phyloP scores from a whole-genome alignment of 2,888 invertebrate genomes.

The Synergus gifuensis region DNA sequence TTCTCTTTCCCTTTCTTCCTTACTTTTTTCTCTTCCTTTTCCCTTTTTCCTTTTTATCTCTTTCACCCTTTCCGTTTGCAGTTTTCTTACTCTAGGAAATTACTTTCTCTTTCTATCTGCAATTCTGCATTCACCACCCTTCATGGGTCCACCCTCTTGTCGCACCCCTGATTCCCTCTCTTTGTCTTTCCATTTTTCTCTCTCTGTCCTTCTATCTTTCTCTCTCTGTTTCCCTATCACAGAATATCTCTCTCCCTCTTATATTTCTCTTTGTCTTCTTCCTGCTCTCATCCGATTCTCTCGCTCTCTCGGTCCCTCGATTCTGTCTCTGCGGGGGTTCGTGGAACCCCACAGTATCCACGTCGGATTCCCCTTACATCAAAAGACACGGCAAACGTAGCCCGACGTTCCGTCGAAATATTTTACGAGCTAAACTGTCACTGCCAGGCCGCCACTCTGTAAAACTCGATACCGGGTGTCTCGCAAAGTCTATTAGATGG shows the following conservation, averaged over 20 bases:
- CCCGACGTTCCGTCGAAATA: constrained; percentile 63
- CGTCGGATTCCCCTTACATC: constrained; percentile 57
- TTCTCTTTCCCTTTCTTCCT: constrained; percentile 44
- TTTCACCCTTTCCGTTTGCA: constrained; percentile 37
- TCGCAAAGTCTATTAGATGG: constrained; percentile 12
- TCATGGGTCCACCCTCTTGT: constrained; percentile 19
- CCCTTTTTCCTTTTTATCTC: not conserved
- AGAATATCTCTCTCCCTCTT: constrained; percentile 12
- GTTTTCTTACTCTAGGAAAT: constrained; percentile 19
- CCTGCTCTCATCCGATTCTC: constrained; percentile 45
- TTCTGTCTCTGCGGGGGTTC: constrained; percentile 56
- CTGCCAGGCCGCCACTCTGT: constrained; percentile 24
- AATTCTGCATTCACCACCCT: constrained; percentile 24
- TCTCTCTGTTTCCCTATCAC: constrained; percentile 11
- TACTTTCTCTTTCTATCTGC: constrained; percentile 8
- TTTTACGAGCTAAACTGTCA: constrained; percentile 65
- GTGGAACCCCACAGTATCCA: constrained; percentile 56
- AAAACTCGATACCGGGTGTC: constrained; percentile 35
- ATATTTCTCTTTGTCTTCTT: constrained; percentile 32
- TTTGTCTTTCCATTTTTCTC: constrained; percentile 14
- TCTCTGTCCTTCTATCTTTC: constrained; percentile 26
- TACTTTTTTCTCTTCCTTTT: constrained; percentile 40
- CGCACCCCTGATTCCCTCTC: constrained; percentile 25
- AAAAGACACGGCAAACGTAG: constrained; percentile 58
- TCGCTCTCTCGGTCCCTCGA: constrained; percentile 49